Evolutionary conservation across 2,113 vertebrate species (phyloP).

Genomic region (Ptyas mucosa): DNA sequence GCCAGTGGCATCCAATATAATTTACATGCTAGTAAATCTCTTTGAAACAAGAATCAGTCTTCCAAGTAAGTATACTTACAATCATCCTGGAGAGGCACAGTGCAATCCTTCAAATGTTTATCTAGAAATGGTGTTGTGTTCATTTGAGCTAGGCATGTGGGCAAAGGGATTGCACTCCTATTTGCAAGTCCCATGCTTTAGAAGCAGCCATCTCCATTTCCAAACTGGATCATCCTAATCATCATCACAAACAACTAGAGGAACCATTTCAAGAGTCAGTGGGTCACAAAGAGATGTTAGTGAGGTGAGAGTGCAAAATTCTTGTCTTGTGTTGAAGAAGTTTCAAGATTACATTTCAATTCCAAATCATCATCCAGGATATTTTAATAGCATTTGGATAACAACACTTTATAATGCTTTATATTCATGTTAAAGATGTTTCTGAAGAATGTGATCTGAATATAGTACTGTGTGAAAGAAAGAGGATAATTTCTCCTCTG

Average conservation of each 20-base stretch:
- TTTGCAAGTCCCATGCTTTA: background rate
- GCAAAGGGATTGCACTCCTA: background rate
- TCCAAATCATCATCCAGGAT: background rate
- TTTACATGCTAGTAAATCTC: background rate
- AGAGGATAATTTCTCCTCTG: background rate
- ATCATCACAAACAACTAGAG: background rate
- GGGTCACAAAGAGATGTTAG: background rate
- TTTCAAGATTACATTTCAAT: background rate
- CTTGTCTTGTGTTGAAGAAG: background rate
- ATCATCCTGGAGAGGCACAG: background rate
- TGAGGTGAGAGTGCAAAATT: background rate
- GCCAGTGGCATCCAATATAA: background rate
- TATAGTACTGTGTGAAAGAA: background rate
- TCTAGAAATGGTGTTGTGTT: background rate
- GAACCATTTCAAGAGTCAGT: background rate
- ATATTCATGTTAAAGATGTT: background rate
- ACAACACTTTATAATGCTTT: too few species aligned
- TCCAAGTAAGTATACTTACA: background rate
- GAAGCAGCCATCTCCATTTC: background rate
- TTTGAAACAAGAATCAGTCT: background rate
- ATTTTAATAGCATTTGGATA: background rate
- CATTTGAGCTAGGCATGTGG: background rate
- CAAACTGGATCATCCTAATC: too few species aligned
- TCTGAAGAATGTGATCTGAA: background rate
- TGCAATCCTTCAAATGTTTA: background rate